Conservation (phyloP, 2,113 vertebrate species). For the Aspiorhynchus laticeps region DNA sequence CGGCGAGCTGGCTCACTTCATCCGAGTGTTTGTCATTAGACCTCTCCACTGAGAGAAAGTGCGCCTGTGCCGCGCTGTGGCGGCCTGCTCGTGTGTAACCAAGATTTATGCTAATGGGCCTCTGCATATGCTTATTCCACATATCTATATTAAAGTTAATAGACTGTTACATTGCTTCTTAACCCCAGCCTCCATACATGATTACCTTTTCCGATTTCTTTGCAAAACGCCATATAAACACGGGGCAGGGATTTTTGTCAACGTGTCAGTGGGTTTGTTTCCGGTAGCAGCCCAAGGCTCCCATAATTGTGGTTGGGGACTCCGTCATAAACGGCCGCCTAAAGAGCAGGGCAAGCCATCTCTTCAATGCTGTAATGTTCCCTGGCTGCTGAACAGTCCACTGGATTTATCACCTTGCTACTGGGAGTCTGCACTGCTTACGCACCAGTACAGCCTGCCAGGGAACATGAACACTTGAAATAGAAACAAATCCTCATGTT, state of each 20-base stretch:
- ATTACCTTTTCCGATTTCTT: conserved; percentile 99
- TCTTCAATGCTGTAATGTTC: conserved; percentile 54
- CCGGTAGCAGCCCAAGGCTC: conserved; percentile 76
- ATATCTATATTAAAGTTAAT: conserved; percentile 99
- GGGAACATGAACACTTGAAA: conserved; percentile 35
- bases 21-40: conserved; percentile 78
- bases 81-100: conserved; percentile 85
- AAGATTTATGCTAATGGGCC: conserved; percentile 98
- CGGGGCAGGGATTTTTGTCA: conserved; percentile 88
- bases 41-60: conserved; percentile 68
- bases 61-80: conserved; percentile 53
- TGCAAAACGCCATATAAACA: conserved; percentile 97
- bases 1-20: conserved; percentile 69
- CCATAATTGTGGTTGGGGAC: conserved; percentile 76
- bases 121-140: conserved; percentile 99
- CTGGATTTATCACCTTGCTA: conserved; percentile 57
- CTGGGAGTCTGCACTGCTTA: conserved; percentile 36
- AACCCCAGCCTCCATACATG: conserved; percentile 98
- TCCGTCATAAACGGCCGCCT: conserved; percentile 69
- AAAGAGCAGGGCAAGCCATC: conserved; percentile 66
- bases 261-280: conserved; percentile 89
- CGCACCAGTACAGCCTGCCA: conserved; percentile 9
- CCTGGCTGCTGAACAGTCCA: conserved; percentile 55
- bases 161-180: conserved; percentile 99
- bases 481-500: background rate